A percentile compares a stretch with the other conserved stretches of the same genome.
Evolutionary conservation across 1,140 invertebrate genomes (phyloP).

Genomic region (Andrena cerasifolii): DNA sequence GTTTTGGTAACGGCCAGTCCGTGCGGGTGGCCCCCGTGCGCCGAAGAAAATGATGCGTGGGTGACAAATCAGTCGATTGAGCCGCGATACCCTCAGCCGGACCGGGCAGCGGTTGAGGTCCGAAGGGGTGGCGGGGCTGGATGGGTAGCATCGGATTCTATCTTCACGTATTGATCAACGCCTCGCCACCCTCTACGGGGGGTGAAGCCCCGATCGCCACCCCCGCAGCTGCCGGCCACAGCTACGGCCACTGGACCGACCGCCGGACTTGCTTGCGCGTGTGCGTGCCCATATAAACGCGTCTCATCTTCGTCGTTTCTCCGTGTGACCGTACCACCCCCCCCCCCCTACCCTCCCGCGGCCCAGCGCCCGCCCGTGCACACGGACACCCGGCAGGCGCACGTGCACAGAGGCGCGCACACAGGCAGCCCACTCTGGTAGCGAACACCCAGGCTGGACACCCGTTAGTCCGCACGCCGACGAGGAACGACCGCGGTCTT

Average conservation of each 20-base stretch:
- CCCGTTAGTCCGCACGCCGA: slow-evolving; percentile 14
- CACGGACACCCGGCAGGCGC: slow-evolving; percentile 6
- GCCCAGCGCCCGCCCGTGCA: too few species aligned
- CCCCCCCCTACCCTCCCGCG: too few species aligned
- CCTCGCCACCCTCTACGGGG: slow-evolving; percentile 79
- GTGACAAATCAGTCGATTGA: slow-evolving; percentile 82
- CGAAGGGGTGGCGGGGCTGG: slow-evolving; percentile 69
- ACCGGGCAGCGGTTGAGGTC: slow-evolving; percentile 72
- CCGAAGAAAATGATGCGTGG: slow-evolving; percentile 80
- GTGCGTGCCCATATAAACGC: slow-evolving; percentile 72
- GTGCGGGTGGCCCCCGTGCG: slow-evolving; percentile 2
- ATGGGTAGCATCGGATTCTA: slow-evolving; percentile 82
- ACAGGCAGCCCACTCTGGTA: not conserved
- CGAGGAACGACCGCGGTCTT: slow-evolving; percentile 1
- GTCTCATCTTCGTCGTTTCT: slow-evolving; percentile 60
- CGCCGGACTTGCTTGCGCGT: slow-evolving; percentile 74
- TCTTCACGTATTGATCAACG: slow-evolving; percentile 83
- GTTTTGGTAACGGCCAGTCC: slow-evolving; percentile 7
- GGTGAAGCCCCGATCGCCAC: slow-evolving; percentile 74
- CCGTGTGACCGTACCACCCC: slow-evolving; percentile 45
- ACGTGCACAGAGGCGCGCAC: not conserved
- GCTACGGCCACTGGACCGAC: slow-evolving; percentile 81
- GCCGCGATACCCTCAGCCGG: slow-evolving; percentile 77
- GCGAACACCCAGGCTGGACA: slow-evolving; percentile 16
- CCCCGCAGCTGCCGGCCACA: slow-evolving; percentile 81